Base-by-base conservation (phyloP, 53 echinoderm and acorn worm species). In the Zoroaster sp. region DNA sequence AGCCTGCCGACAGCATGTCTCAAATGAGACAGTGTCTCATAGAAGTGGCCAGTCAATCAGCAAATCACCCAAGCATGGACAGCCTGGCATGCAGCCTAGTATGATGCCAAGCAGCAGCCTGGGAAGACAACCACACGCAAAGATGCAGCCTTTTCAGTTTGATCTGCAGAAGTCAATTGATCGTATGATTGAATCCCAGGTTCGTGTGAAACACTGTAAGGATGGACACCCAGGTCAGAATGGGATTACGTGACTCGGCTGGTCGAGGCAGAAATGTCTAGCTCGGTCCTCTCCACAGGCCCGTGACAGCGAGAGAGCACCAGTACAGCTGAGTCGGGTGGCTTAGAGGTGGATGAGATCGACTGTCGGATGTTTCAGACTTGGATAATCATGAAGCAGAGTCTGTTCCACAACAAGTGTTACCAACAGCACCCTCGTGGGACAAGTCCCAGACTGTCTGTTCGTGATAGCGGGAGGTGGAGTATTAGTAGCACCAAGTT, bases 111-210 rank as follows among this genome's bases (percentile, higher is more conserved):
- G 90, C 52, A 89, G 81, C 43, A 89, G 89, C 37, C 51, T 28
- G 11, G 78, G 88, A 5, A 78, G 78, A 53, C 89, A 69, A 37
- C 69, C 78, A 71, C 70, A 67, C 81, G 89, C 9, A 82, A 82
- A 65, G 92, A 92, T 32, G 65, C 82, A n/a, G n/a, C n/a, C n/a
- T n/a, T n/a, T n/a, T n/a, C n/a, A n/a, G 23, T 86, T 94, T 80
- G 92, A 94, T 89, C 85, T 99, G 47, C 94, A 94, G 81, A 92
- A 91, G 44, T 94, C 95, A 55, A 99, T 99, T 39, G 91, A 99
- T 59, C 78, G 93, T 42, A 80, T 99, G 91, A 99, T 99, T 28
- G 99, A 99, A 73, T 88, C 90, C 17, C 96, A 99, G 75, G 94
- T 99, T 37, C 74, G 92, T 9, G 73, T 87, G 54, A n/a, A n/a